Evolutionary conservation across 92 coral and sea anemone genomes (phyloP), one percentile per base, ranked within the genome.

Genomic region (Porites cylindrica): DNA sequence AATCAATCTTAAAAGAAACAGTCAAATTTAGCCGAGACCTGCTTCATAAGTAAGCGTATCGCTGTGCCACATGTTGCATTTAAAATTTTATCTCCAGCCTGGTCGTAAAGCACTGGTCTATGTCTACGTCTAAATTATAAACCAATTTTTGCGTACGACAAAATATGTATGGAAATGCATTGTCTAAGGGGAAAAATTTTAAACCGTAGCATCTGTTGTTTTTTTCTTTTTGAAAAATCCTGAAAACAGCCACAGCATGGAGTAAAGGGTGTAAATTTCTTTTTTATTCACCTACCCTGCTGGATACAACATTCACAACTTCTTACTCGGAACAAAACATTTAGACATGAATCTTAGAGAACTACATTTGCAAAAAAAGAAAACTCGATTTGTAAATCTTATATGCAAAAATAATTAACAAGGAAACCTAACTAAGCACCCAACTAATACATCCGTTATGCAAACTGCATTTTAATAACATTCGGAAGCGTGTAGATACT

Each of bases 231-330:
- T 71, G 78, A 70, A 70, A 29, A 52, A 17, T 59, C n/a, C 56
- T 69, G 24, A 38, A 82, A 71, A 82, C 77, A 82, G 47, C 86
- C 86, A 32, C 86, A 81, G 85, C 75, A 38, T 56, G 78, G 20
- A 56, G 86, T 53, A 58, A 70, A 56, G 77, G 86, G 78, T 70
- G 86, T 82, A 82, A 82, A 74, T 58, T 70, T 70, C 78, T 70
- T 38, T 21, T 21, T 82, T 71, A 82, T 70, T 70, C 59, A 70
- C 13, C 11, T 21, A 10, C 86, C 47, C 86, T 70, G 78, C 78
- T 54, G 86, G 86, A 69, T 70, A 32, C 66, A 38, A 54, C 77
- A 71, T 53, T 71, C 59, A 8, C 19, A 81, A 79, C 66, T 66
- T 80, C 61, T 52, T 51, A 51, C 75, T 47, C 1, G 43, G 38